Evolutionary conservation across 2,888 invertebrate genomes (phyloP), one percentile per base, ranked within the genome.

Genomic region (Dorcus parallelipipedus): DNA sequence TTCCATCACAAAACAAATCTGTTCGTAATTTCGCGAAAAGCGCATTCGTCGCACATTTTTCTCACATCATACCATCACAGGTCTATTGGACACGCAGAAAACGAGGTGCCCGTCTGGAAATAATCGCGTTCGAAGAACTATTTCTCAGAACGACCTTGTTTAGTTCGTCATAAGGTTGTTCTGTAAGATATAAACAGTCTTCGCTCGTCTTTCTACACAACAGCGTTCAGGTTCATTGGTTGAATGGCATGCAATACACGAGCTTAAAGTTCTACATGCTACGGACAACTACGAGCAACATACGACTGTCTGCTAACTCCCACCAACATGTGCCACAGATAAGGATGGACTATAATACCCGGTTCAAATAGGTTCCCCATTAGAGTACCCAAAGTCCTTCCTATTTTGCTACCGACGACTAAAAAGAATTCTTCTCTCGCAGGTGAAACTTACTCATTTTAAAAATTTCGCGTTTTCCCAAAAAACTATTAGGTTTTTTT

Each of bases 1-100:
- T 74, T 74, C 73, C 73, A 71, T 73, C 72, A 71, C 68, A 65
- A 65, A 66, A 71, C 72, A 74, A 76, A 74, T 75, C 74, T 76
- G 75, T 71, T 72, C 62, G 62, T 58, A 71, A 72, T 69, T 69
- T 69, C 56, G 68, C 66, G 55, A 72, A 73, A 73, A 72, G 66
- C 72, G 68, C 69, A 58, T 20, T 55, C 64, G 68, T 59, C 56
- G 58, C 65, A 60, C 65, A 64, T 63, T 56, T 56, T 62, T 42
- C 47, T 40, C 58, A 64, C 63, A 56, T 58, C 56, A 47, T 57
- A 54, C 58, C 42, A n/a, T 41, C 61, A 65, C 64, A 50, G 48
- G 40, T 40, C 54, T 47, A 48, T 49, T 55, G 20, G 38, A 49
- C 41, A 43, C 55, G 38, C 43, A 17, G 56, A 56, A 64, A 67